Percentiles rank a stretch among this genome's conserved stretches.
phyloP scores from a whole-genome alignment of 2,888 invertebrate genomes.

The Pyrochroa serraticornis region DNA sequence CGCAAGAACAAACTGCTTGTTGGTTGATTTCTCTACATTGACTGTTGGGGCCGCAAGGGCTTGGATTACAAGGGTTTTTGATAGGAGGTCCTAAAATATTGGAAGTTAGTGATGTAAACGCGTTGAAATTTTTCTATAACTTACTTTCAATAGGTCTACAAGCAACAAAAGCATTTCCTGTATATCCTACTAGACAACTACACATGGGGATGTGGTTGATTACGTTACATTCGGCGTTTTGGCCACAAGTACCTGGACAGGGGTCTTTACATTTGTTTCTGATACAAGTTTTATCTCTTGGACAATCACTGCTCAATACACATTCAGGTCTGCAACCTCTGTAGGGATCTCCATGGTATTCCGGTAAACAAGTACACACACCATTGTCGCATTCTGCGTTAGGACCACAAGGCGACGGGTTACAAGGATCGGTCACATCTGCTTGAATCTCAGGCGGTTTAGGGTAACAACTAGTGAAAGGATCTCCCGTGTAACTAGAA shows the following conservation, averaged over 20 bases:
- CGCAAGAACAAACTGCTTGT: conserved; percentile 71
- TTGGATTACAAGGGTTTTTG: conserved; percentile 61
- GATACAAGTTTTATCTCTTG: conserved; percentile 71
- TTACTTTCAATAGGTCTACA: conserved; percentile 67
- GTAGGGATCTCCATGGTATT: conserved; percentile 80
- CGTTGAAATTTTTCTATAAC: conserved; percentile 17
- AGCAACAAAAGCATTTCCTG: conserved; percentile 76
- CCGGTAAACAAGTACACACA: conserved; percentile 72
- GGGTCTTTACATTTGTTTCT: conserved; percentile 79
- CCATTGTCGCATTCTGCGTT: conserved; percentile 75
- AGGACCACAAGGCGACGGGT: conserved; percentile 69
- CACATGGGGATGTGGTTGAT: conserved; percentile 81
- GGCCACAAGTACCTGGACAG: conserved; percentile 79
- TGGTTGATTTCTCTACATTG: conserved; percentile 68
- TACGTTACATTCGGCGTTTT: conserved; percentile 75
- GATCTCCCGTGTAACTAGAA: conserved; percentile 72
- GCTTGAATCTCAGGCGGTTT: too few species aligned
- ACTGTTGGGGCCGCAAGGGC: conserved; percentile 77
- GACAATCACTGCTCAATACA: conserved; percentile 76
- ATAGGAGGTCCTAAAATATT: conserved; percentile 12
- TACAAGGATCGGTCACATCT: conserved; percentile 51
- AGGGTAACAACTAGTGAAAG: conserved; percentile 63
- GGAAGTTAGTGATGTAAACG: neutral
- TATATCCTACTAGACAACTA: conserved; percentile 71
- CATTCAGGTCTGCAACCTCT: conserved; percentile 81